These are phyloP conservation scores for Platanista minor DNA, from an alignment of 2,113 vertebrate species.

Conservation along the genomic window DNA sequence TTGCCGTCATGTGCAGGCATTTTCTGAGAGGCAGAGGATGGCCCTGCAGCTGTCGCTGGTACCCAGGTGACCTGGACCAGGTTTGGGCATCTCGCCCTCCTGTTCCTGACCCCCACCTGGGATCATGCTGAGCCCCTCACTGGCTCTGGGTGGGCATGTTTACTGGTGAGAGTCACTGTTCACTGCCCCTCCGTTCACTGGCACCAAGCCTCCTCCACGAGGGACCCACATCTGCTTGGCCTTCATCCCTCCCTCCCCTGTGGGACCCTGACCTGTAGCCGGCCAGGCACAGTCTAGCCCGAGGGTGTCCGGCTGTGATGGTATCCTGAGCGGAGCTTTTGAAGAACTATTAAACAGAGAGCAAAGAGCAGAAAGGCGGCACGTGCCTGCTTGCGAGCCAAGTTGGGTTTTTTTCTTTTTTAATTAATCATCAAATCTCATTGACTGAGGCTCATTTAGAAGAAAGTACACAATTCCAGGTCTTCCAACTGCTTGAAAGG, in stretches of 20 bases:
- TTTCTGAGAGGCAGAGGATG: neutral
- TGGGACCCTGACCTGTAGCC: fast-evolving
- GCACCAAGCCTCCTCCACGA: neutral
- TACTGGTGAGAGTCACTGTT: neutral
- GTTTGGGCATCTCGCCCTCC: neutral
- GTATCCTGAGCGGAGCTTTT: neutral
- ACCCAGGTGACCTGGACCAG: neutral
- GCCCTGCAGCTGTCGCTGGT: neutral
- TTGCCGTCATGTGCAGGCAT: fast-evolving
- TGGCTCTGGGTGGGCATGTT: neutral
- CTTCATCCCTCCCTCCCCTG: fast-evolving
- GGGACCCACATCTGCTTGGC: too few species aligned
- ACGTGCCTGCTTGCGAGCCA: neutral
- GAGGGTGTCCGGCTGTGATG: too few species aligned
- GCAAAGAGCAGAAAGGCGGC: too few species aligned
- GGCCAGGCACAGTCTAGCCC: fast-evolving
- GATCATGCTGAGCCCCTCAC: neutral
- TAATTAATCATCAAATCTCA: neutral
- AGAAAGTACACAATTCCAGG: neutral
- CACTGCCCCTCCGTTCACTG: neutral
- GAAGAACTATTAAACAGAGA: neutral
- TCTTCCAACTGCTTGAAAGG: neutral
- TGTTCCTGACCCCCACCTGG: too few species aligned
- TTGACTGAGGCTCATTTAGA: neutral
- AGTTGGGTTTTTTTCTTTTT: neutral